Evolutionary conservation across 35 echinoderm and acorn worm species (phyloP).

Genomic region (Amphiura filiformis): DNA sequence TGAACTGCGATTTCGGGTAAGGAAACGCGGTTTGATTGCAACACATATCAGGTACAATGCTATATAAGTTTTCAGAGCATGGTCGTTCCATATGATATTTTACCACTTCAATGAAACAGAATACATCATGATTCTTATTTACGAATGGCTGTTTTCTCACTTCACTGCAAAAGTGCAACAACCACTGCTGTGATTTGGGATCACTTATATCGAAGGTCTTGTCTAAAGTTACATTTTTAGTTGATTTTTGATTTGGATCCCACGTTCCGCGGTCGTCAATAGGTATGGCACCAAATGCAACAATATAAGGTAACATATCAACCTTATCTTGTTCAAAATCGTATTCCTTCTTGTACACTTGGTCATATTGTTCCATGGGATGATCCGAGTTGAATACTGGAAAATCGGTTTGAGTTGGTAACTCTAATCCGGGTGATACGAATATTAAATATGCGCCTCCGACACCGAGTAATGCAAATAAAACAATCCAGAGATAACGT

Average conservation of each 20-base stretch:
- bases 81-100: constrained; percentile 14
- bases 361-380: constrained; percentile 55
- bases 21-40: constrained; percentile 55
- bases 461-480: constrained; percentile 34
- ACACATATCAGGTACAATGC: constrained; percentile 27
- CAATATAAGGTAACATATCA: neutral
- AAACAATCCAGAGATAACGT: constrained; percentile 51
- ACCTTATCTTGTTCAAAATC: constrained; percentile 42
- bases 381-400: constrained; percentile 48
- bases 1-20: constrained; percentile 41
- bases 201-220: constrained; percentile 26
- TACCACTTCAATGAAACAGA: constrained; percentile 67
- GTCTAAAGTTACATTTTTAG: neutral
- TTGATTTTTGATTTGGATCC: constrained; percentile 45
- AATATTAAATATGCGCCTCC: constrained; percentile 46
- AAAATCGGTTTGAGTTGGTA: constrained; percentile 48
- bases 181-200: constrained; percentile 59
- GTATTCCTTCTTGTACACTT: constrained; percentile 35
- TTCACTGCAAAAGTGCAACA: constrained; percentile 56
- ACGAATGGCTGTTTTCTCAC: constrained; percentile 51
- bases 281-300: constrained; percentile 43
- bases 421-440: constrained; percentile 28
- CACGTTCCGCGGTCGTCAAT: constrained; percentile 53
- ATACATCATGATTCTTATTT: neutral
- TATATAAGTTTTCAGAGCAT: constrained; percentile 24